Evolutionary conservation across 2,888 invertebrate genomes (phyloP).

Genomic region (Trissoscelio sp.): DNA sequence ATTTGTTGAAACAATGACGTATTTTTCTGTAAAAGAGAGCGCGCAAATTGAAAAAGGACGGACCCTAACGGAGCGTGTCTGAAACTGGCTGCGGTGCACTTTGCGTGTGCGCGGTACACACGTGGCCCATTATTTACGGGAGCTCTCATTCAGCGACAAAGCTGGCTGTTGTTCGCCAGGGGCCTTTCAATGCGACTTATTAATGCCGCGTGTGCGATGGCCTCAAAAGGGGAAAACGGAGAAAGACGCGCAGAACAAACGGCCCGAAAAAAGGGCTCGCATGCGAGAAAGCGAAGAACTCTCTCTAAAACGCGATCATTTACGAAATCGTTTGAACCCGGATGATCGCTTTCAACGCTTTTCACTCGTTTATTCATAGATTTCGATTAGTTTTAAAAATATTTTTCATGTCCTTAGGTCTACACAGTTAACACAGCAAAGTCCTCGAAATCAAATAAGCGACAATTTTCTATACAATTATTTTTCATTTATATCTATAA

Average conservation of each 20-base stretch:
- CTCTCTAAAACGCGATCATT: constrained; percentile 13
- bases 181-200: constrained; percentile 39
- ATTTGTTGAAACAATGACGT: no score
- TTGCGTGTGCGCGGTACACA: constrained; percentile 57
- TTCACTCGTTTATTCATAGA: background rate
- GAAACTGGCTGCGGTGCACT: background rate
- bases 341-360: background rate
- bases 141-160: constrained; percentile 71
- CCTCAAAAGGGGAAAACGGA: constrained; percentile 24
- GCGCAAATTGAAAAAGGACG: background rate
- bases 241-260: constrained; percentile 17
- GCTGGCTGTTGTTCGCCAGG: constrained; percentile 71
- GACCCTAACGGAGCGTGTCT: background rate
- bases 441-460: no score
- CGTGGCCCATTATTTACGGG: constrained; percentile 74
- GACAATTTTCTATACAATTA: no score
- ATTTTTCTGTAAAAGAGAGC: no score
- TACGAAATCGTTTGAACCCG: constrained; percentile 17
- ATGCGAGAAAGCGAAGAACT: constrained; percentile 18
- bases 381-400: background rate
- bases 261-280: constrained; percentile 16
- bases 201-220: constrained; percentile 29
- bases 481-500: no score
- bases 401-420: background rate
- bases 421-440: no score